A percentile compares a stretch with the other conserved stretches of the same genome.
Conservation (phyloP, 35 echinoderm and acorn worm genomes). For the Apostichopus parvimensis region DNA sequence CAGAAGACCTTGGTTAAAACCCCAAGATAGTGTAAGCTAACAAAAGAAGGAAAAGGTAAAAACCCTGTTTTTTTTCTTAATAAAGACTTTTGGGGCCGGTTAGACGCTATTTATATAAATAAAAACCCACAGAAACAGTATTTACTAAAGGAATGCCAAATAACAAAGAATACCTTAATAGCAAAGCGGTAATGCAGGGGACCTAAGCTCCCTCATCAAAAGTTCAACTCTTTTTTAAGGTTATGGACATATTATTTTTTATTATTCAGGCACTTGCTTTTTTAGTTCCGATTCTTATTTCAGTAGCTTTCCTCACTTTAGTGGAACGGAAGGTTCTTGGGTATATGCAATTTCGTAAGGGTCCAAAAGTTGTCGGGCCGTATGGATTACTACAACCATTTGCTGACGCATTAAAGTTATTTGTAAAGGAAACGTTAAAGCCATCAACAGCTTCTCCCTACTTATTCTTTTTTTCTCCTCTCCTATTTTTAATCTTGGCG, state of each 20-base stretch:
- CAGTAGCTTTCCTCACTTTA: conserved; percentile 60
- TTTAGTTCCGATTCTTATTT: background rate
- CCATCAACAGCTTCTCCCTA: conserved; percentile 58
- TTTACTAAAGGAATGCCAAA: conserved; percentile 44
- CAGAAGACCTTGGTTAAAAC: conserved; percentile 19
- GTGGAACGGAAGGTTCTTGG: conserved; percentile 84
- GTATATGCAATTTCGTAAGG: conserved; percentile 83
- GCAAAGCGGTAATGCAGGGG: conserved; percentile 65
- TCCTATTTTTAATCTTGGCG: conserved; percentile 47
- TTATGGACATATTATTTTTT: conserved; percentile 36
- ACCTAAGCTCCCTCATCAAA: conserved; percentile 54
- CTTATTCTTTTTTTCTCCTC: conserved; percentile 63
- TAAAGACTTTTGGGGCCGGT: no score
- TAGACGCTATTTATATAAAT: no score
- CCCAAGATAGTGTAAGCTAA: conserved; percentile 13
- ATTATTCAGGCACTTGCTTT: background rate
- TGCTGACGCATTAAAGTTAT: conserved; percentile 76
- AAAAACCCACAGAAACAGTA: no score
- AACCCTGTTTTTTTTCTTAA: no score
- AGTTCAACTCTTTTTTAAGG: conserved; percentile 67
- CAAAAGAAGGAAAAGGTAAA: background rate
- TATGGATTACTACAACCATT: conserved; percentile 70
- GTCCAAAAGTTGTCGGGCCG: conserved; percentile 74
- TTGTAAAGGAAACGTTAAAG: conserved; percentile 74
- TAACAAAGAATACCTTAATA: conserved; percentile 33